These are phyloP conservation scores for Mormoops blainvillei DNA, from an alignment of 2,113 vertebrate genomes.

Conservation along the genomic window DNA sequence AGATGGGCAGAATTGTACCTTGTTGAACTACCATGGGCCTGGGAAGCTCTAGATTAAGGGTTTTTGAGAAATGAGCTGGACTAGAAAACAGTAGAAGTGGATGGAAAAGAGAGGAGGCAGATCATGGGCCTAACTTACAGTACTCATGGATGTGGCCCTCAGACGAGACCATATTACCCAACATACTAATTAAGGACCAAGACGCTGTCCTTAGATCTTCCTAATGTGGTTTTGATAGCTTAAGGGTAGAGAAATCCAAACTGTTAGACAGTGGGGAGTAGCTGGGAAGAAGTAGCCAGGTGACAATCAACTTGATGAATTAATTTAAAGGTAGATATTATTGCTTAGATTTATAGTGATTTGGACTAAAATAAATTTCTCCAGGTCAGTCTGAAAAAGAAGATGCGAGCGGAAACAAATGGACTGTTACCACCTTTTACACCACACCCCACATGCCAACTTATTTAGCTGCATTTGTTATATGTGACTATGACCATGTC, in stretches of 20 bases:
- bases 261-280: not conserved
- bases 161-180: not conserved
- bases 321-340: not conserved
- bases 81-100: not conserved
- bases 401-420: constrained; percentile 78
- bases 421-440: constrained; percentile 81
- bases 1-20: not conserved
- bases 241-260: not conserved
- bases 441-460: constrained; percentile 83
- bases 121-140: not conserved
- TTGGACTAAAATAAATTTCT: constrained; percentile 54
- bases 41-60: not conserved
- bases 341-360: constrained; percentile 11
- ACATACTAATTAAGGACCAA: not conserved
- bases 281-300: not conserved
- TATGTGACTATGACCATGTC: constrained; percentile 81
- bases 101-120: not conserved
- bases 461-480: constrained; percentile 81
- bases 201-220: not conserved
- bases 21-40: not conserved
- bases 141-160: not conserved
- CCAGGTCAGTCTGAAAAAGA: constrained; percentile 78
- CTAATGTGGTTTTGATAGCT: not conserved
- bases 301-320: not conserved
- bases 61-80: not conserved